Evolutionary conservation across 2,797 vertebrate species (phyloP).

Genomic region (Vespertilio murinus): DNA sequence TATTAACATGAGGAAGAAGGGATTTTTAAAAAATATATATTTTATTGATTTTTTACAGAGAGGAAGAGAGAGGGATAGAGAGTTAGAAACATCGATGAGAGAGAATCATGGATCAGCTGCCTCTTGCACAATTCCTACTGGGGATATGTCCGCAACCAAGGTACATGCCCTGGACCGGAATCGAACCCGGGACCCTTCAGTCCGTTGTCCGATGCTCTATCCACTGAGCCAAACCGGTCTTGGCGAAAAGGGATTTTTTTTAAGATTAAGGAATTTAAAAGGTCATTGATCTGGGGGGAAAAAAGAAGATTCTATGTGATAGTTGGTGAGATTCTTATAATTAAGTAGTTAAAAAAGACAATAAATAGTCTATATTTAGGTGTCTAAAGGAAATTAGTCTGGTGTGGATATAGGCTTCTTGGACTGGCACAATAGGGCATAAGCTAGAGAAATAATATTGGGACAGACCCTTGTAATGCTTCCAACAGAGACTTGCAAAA

Average conservation of each 20-base stretch:
- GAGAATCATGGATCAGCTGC: no score
- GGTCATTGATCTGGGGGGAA: background rate
- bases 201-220: no score
- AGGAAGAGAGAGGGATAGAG: no score
- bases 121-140: no score
- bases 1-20: background rate
- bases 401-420: background rate
- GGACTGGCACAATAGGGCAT: background rate
- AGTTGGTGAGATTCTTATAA: background rate
- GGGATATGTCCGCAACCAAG: no score
- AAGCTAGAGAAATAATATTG: background rate
- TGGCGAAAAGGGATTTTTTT: background rate
- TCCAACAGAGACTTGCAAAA: background rate
- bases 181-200: no score
- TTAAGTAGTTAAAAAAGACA: conserved; percentile 18
- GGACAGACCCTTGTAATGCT: background rate
- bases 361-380: background rate
- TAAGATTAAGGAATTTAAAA: background rate
- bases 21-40: background rate
- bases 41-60: no score
- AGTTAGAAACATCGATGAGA: no score
- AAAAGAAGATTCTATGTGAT: background rate
- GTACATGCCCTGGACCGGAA: no score
- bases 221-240: no score
- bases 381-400: background rate